Base-by-base conservation (phyloP, 2,113 vertebrate species). In the Chinchilla lanigera region DNA sequence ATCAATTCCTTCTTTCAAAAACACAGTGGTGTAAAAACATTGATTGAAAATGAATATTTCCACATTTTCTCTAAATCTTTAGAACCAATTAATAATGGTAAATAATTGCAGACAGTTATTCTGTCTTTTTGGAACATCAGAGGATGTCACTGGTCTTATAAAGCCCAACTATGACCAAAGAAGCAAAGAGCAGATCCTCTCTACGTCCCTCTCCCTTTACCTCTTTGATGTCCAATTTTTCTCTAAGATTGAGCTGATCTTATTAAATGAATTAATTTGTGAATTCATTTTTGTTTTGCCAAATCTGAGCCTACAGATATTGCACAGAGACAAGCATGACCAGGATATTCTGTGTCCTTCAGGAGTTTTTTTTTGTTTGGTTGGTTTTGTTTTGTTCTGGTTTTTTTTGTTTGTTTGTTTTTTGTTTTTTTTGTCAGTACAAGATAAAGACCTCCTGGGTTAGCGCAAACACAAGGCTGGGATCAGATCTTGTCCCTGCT, bases 1-100 rank as follows among this genome's bases (percentile, higher is more conserved):
- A 80, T n/a, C 16, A 81, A 8, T 77, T 90, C 86, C 44, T 92
- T 92, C 38, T 91, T 89, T 61, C 54, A 86, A 97, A 88, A 90
- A 67, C 82, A 85, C 11, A 88, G 44, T 38, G 75, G 24, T n/a
- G 2, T 38, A 87, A 30, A 69, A 92, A 54, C 5, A 86, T 78
- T 63, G 56, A 88, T 38, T 94, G 94, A 61, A 89, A 85, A 93
- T 97, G 69, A 83, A 2, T 61, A n/a, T 73, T 81, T 93, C 94
- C 35, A 92, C 28, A 56, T 47, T 85, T 94, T 92, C 54, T 63
- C 9, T 65, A n/a, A 80, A 44, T 94, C 56, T 84, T 93, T 44
- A 89, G 30, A 65, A 77, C 4, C 41, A 87, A 84, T 94, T 73
- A 90, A 75, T 58, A 87, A 61, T 67, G n/a, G 87, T 33, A 12